phyloP scores from a whole-genome alignment of 2,888 invertebrate genomes.

The Ophraella communa region DNA sequence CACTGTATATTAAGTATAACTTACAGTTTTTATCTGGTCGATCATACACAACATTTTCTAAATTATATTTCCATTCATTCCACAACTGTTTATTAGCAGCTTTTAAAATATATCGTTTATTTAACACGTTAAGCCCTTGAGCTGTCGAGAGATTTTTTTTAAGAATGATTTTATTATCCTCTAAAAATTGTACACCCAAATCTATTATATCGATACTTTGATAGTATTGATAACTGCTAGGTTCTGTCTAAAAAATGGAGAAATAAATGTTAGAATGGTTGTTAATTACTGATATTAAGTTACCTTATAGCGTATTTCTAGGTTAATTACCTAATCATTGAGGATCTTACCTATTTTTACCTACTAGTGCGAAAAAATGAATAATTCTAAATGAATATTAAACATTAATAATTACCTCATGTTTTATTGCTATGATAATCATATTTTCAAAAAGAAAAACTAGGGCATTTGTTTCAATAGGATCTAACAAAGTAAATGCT shows the following conservation, averaged over 20 bases:
- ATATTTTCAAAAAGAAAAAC: neutral
- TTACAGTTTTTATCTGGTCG: neutral
- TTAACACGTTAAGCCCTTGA: neutral
- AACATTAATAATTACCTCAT: neutral
- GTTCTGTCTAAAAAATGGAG: neutral
- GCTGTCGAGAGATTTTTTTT: neutral
- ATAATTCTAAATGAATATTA: too few relatives aligned
- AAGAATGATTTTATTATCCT: neutral
- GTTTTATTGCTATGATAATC: neutral
- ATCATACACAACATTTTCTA: neutral
- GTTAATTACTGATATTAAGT: too few relatives aligned
- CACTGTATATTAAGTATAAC: neutral
- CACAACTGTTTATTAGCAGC: neutral
- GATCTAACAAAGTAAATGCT: neutral
- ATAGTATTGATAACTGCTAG: neutral
- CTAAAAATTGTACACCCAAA: neutral
- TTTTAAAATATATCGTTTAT: neutral
- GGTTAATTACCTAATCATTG: too few relatives aligned
- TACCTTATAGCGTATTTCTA: too few relatives aligned
- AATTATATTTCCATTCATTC: neutral
- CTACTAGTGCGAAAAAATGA: too few relatives aligned
- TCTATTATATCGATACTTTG: neutral
- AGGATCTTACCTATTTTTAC: too few relatives aligned
- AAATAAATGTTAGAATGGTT: too few relatives aligned
- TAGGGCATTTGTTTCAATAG: neutral